Evolutionary conservation across 2,888 invertebrate genomes (phyloP).

Genomic region (Phortica okadai): DNA sequence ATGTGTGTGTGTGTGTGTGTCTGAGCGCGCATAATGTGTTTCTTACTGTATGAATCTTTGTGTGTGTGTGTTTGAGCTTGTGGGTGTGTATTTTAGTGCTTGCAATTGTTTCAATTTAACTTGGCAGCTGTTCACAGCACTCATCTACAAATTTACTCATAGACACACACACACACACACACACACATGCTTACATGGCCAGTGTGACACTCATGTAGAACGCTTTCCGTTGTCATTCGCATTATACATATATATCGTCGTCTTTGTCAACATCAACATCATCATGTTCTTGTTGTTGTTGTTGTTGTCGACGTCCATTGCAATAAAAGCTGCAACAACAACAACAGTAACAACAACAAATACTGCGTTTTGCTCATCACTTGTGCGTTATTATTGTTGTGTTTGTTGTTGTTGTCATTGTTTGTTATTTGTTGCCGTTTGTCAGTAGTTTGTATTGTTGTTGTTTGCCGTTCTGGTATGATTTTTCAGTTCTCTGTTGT

Average conservation of each 20-base stretch:
- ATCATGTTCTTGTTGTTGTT: too few species aligned
- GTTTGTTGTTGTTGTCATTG: background rate
- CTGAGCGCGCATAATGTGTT: conserved; percentile 4
- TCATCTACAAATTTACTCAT: background rate
- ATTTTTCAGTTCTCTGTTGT: conserved; percentile 7
- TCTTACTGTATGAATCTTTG: conserved; percentile 29
- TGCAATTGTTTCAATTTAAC: conserved; percentile 51
- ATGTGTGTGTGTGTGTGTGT: conserved; percentile 30
- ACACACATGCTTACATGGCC: background rate
- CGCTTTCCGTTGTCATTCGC: conserved; percentile 2
- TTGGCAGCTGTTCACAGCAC: conserved; percentile 37
- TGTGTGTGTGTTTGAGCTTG: conserved; percentile 29
- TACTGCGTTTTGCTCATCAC: too few species aligned
- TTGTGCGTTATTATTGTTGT: background rate
- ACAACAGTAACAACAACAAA: too few species aligned
- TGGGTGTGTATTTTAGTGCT: background rate
- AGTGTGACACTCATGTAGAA: too few species aligned
- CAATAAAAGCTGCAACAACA: too few species aligned
- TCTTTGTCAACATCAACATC: too few species aligned
- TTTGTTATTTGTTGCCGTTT: background rate
- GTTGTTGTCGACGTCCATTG: too few species aligned
- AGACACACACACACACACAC: background rate
- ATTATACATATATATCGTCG: background rate
- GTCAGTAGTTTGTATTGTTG: background rate
- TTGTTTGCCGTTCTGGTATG: background rate